Evolutionary conservation across 2,797 vertebrate species (phyloP).

Genomic region (Allobates femoralis): DNA sequence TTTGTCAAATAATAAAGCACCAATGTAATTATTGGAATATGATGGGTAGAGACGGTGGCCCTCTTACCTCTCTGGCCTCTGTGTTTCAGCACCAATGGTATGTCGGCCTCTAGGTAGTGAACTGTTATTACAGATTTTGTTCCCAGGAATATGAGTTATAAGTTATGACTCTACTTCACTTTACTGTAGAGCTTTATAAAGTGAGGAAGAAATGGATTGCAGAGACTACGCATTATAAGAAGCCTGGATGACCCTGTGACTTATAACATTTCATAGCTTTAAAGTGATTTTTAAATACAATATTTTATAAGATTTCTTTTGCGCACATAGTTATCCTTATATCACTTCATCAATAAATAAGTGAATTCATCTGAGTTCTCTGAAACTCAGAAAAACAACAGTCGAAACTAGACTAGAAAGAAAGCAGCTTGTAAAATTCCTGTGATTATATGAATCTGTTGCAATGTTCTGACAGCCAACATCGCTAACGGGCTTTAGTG

Average conservation of each 20-base stretch:
- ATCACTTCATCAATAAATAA: not conserved
- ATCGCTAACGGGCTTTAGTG: not conserved
- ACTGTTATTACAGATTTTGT: too few relatives aligned
- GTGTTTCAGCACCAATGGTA: too few relatives aligned
- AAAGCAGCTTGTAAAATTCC: not conserved
- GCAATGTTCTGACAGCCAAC: constrained; percentile 8
- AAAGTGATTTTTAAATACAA: not conserved
- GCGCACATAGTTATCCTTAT: not conserved
- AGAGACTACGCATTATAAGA: not conserved
- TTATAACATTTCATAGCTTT: not conserved
- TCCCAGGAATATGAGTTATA: too few relatives aligned
- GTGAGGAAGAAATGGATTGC: not conserved
- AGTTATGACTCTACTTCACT: too few relatives aligned
- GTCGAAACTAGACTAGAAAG: not conserved
- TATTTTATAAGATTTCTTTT: not conserved
- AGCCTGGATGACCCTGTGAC: not conserved
- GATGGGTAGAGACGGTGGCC: too few relatives aligned
- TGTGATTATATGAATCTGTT: not conserved
- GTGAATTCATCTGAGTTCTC: not conserved
- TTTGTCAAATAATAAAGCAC: too few relatives aligned
- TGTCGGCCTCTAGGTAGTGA: too few relatives aligned
- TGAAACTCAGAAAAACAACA: not conserved
- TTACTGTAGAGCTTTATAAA: too few relatives aligned
- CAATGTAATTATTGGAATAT: too few relatives aligned
- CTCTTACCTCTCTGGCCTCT: too few relatives aligned